Base-by-base conservation (phyloP, 1,140 invertebrate genomes). In the Branchinecta lindahli region DNA sequence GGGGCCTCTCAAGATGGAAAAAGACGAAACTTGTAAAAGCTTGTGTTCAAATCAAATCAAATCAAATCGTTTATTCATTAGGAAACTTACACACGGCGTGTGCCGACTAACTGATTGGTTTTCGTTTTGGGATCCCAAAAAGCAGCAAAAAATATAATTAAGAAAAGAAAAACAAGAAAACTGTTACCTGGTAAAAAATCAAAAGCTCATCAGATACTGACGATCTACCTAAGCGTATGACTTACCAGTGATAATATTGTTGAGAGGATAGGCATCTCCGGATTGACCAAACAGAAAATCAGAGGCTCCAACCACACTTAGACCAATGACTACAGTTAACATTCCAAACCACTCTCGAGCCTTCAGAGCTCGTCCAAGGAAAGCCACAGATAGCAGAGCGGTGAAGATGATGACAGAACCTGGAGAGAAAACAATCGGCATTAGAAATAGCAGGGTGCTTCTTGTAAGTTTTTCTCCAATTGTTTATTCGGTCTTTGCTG, bases 371-470 rank as follows among this genome's bases (percentile, higher is more conserved):
- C 88, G 82, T 18, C 88, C 82, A 5, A 97, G 81, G 78, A 96
- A 96, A 45, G 86, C 87, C n/a, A 92, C 87, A 33, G 94, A 96
- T 0, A 96, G 80, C 9, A 96, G 77, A 5, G 90, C 93, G 65
- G 94, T 94, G 79, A 98, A 98, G 8, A 98, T 83, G 71, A 98
- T 95, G 0, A 96, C 88, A 72, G 94, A 86, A 70, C 90, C 88
- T 90, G 74, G 47, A 78, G 77, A 65, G 67, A 73, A 72, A 72
- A 45, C 10, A 66, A 20, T 20, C 68, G 18, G 4, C 12, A 44
- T 9, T 12, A 70, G 15, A 68, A n/a, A 67, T 44, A 20, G n/a
- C 45, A 18, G 70, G 20, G 12, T 44, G 12, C 20, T n/a, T 68
- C 15, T 18, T 69, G 7, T 33, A 45, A 33, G 6, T 20, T 33